Percentiles rank a stretch among this genome's conserved stretches.
Evolutionary conservation across 2,888 invertebrate genomes (phyloP).

Genomic region (Tinea trinotella): DNA sequence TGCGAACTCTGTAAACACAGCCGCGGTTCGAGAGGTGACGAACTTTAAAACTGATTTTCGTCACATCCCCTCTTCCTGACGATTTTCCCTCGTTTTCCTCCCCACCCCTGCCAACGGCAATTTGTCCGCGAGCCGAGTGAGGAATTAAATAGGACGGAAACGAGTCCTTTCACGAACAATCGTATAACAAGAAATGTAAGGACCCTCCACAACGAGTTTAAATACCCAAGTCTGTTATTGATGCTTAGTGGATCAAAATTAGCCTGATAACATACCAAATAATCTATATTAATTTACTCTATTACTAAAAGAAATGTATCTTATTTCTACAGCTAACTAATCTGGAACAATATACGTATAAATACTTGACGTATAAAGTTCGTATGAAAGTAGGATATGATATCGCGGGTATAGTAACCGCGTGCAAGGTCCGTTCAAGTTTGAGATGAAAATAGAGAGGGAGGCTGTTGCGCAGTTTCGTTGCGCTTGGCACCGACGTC

Average conservation of each 20-base stretch:
- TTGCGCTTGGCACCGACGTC: not conserved
- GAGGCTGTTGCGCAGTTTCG: not conserved
- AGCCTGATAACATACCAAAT: not conserved
- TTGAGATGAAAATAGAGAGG: slow-evolving; percentile 2
- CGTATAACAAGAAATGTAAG: slow-evolving; percentile 13
- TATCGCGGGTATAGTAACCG: not conserved
- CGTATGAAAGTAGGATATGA: not conserved
- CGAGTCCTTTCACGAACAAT: slow-evolving; percentile 26
- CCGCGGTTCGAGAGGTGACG: slow-evolving; percentile 29
- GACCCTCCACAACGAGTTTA: not conserved
- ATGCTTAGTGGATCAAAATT: slow-evolving; percentile 8
- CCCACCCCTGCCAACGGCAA: slow-evolving; percentile 12
- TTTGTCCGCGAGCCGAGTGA: slow-evolving; percentile 19
- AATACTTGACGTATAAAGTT: too few relatives aligned
- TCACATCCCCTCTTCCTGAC: slow-evolving; percentile 16
- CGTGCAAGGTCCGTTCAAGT: not conserved
- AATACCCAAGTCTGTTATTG: not conserved
- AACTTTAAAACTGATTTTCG: slow-evolving; percentile 33
- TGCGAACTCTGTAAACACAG: slow-evolving; percentile 11
- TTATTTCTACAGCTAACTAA: too few relatives aligned
- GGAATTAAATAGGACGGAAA: slow-evolving; percentile 36
- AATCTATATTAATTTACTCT: not conserved
- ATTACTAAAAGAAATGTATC: too few relatives aligned
- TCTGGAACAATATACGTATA: too few relatives aligned
- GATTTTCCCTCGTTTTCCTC: not conserved